Evolutionary conservation across 2,888 invertebrate genomes (phyloP), one percentile per base, ranked within the genome.

Genomic region (Acanthosepion pharaonis): DNA sequence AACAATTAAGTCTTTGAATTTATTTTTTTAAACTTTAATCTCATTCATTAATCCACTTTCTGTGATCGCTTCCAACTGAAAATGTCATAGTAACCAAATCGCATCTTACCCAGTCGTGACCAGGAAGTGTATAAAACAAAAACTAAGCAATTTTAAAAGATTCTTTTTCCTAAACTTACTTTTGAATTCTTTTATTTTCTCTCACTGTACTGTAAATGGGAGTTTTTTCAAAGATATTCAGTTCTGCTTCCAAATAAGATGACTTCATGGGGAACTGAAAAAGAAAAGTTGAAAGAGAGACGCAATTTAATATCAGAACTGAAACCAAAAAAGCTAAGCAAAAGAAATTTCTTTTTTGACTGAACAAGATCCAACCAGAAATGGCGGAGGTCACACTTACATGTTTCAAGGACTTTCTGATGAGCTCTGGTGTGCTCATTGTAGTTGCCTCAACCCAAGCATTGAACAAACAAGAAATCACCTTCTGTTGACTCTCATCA

Each of bases 341-440:
- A 51, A 51, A 6, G 51, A 6, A 51, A 51, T 51, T 8, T 51
- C 9, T 51, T 51, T 51, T 8, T 51, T 20, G 20, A 59, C 25
- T 28, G 9, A 64, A 5, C 28, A 28, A 64, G 25, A 25, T 11
- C 25, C 1, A 78, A 6, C 8, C 11, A 78, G n/a, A 78, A 78
- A 78, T 33, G n/a, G 11, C 11, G 3, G 33, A 23, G 23, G 18
- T n/a, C 78, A 9, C n/a, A 96, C 97, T 95, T 95, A 97, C 97
- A 95, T 96, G 96, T 96, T 97, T 97, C 23, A 97, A 95, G 51
- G 95, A 95, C 93, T 96, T 96, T 92, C 96, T 95, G 78, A 96
- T 95, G 5, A 94, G 94, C 91, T 95, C 95, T 20, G 96, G 95
- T 8, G 96, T 95, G n/a, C 95, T 95, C 11, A 96, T 95, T 91